Evolutionary conservation across 1,140 invertebrate genomes (phyloP).

Genomic region (Orussus abietinus): DNA sequence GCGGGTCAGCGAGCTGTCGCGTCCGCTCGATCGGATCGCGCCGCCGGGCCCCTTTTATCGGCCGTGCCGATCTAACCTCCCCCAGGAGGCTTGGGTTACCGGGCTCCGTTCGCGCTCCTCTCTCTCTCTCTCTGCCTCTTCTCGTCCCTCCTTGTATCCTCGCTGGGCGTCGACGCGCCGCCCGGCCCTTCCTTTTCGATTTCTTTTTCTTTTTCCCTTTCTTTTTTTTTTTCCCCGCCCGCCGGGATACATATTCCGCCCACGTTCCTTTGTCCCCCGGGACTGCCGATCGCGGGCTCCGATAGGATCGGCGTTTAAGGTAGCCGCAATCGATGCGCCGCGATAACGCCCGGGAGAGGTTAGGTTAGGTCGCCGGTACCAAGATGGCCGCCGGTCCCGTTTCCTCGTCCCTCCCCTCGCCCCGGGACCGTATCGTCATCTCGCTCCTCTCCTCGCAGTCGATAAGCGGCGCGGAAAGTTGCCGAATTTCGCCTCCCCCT

Average conservation of each 20-base stretch:
- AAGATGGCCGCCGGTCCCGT: slow-evolving; percentile 5
- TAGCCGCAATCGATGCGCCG: too few relatives aligned
- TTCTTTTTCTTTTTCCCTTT: too few relatives aligned
- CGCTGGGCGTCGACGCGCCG: slow-evolving; percentile 11
- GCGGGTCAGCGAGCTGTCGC: slow-evolving; percentile 52
- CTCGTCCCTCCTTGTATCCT: too few relatives aligned
- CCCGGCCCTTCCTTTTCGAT: neutral
- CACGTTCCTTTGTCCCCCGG: slow-evolving; percentile 11
- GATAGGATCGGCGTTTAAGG: too few relatives aligned
- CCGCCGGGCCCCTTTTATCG: slow-evolving; percentile 46
- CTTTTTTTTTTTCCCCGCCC: neutral
- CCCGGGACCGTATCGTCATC: slow-evolving; percentile 15
- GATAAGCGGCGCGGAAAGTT: slow-evolving; percentile 14
- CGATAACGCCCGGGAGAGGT: too few relatives aligned
- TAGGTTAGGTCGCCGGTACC: slow-evolving; percentile 6
- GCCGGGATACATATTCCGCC: slow-evolving; percentile 10
- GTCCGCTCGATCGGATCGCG: slow-evolving; percentile 33
- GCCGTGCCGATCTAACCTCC: slow-evolving; percentile 50
- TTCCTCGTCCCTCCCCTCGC: slow-evolving; percentile 9
- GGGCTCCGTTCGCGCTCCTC: slow-evolving; percentile 17
- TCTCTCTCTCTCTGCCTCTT: too few relatives aligned
- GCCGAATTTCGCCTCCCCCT: slow-evolving; percentile 1
- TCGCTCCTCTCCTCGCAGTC: slow-evolving; percentile 10
- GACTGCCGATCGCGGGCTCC: neutral
- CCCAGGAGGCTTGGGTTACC: slow-evolving; percentile 46